Conservation (phyloP, 2,113 vertebrate genomes). For the Lates calcarifer region DNA sequence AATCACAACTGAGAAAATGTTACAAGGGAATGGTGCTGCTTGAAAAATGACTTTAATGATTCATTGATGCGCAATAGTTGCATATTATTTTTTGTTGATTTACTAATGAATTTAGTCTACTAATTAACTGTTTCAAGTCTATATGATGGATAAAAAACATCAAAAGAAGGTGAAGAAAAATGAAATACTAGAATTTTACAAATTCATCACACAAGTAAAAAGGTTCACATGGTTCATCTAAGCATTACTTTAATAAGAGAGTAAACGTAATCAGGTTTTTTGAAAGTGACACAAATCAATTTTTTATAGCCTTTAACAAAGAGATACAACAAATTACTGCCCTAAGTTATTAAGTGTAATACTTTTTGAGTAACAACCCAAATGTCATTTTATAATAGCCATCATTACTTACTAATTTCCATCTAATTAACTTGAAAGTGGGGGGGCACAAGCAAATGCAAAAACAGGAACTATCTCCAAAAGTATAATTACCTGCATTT, state of each 20-base stretch:
- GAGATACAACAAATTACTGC: conserved; percentile 31
- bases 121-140: background rate
- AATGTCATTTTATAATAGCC: conserved; percentile 47
- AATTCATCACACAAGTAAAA: background rate
- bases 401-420: conserved; percentile 56
- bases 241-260: conserved; percentile 3
- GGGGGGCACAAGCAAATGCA: conserved; percentile 23
- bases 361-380: conserved; percentile 26
- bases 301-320: conserved; percentile 21
- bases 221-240: conserved; percentile 12
- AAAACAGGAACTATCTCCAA: conserved; percentile 45
- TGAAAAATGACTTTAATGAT: background rate
- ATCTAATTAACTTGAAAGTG: conserved; percentile 53
- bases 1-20: background rate
- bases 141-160: background rate
- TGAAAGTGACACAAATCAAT: conserved; percentile 12
- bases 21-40: no score
- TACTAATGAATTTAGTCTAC: background rate
- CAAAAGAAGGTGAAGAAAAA: background rate
- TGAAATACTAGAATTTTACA: background rate
- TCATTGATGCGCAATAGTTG: background rate
- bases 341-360: conserved; percentile 31
- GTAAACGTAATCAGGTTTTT: conserved; percentile 15
- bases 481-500: conserved; percentile 69
- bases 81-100: background rate